phyloP scores from a whole-genome alignment of 2,113 vertebrate species.

The Clarias macrocephalus region DNA sequence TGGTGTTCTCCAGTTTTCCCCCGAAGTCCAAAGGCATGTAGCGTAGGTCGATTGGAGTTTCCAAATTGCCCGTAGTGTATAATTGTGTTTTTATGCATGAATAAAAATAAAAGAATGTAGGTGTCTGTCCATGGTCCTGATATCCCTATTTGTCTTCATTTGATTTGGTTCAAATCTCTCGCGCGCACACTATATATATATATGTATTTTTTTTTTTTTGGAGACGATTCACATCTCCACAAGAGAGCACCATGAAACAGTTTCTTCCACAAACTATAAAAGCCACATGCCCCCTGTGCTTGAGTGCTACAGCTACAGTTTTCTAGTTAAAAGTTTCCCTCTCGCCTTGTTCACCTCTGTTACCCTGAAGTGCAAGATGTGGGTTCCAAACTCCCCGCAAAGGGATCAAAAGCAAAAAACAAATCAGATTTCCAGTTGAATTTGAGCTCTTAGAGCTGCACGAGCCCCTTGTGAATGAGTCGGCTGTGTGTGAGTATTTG shows the following conservation, averaged over 20 bases:
- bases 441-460: constrained; percentile 36
- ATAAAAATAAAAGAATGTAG: neutral
- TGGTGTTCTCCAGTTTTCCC: no score
- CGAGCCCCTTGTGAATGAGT: constrained; percentile 17
- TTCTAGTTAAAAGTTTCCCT: constrained; percentile 41
- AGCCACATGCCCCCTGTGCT: constrained; percentile 56
- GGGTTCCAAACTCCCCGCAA: constrained; percentile 24
- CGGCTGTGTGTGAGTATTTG: neutral
- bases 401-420: constrained; percentile 32
- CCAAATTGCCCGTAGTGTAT: no score
- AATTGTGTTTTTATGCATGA: constrained; percentile 30
- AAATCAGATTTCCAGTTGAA: constrained; percentile 36
- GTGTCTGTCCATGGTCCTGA: constrained; percentile 56
- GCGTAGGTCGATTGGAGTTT: no score
- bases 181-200: no score
- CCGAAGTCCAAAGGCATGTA: no score
- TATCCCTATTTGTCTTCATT: no score
- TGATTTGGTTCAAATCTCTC: neutral
- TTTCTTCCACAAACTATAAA: constrained; percentile 15
- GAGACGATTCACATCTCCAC: neutral
- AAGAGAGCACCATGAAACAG: constrained; percentile 5
- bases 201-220: no score
- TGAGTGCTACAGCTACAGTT: constrained; percentile 46
- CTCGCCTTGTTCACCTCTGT: constrained; percentile 33
- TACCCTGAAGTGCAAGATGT: constrained; percentile 33